Base-by-base conservation (phyloP, 2,113 vertebrate genomes). In the Anser cygnoides region DNA sequence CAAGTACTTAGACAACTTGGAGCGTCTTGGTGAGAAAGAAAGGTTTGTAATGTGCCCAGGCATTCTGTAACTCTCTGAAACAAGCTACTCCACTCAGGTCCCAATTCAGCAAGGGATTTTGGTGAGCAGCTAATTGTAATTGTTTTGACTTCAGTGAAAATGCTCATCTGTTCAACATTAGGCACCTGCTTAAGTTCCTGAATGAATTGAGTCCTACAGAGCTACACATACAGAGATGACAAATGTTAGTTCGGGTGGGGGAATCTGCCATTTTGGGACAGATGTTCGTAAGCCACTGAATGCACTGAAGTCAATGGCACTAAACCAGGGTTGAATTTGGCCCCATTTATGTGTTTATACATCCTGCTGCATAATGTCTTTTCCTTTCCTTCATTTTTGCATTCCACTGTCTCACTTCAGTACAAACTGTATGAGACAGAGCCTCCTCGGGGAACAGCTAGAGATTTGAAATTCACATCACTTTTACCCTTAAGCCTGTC, bases 381-480 rank as follows among this genome's bases (percentile, higher is more conserved):
- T 89, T 79, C 63, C 58, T 82, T 88, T 62, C 91, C 71, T 86
- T 90, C 72, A 28, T 57, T 92, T 94, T 95, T 89, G 62, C 73
- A 87, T 94, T 96, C 89, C 15, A 15, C 55, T 57, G 76, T 76
- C 90, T 96, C 65, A 87, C 84, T 97, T 95, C 96, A 87, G 63
- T 75, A 84, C 63, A 93, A 94, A 96, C 84, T 94, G 74, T 54
- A 90, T 66, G 76, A 97, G 85, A 93, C 90, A 96, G 87, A 84
- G 37, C 39, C 91, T 97, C 97, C 95, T 87, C 9, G 1, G 82
- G 96, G 95, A 94, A 87, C 93, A 91, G 92, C 74, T 39, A 84
- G 65, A 87, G 93, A 97, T 97, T 98, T 96, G 95, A 97, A 98
- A 98, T 97, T 97, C 96, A 94, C 96, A 97, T 97, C 96, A 97